Evolutionary conservation across 2,797 vertebrate species (phyloP).

Genomic region (Gallinago nigripennis): DNA sequence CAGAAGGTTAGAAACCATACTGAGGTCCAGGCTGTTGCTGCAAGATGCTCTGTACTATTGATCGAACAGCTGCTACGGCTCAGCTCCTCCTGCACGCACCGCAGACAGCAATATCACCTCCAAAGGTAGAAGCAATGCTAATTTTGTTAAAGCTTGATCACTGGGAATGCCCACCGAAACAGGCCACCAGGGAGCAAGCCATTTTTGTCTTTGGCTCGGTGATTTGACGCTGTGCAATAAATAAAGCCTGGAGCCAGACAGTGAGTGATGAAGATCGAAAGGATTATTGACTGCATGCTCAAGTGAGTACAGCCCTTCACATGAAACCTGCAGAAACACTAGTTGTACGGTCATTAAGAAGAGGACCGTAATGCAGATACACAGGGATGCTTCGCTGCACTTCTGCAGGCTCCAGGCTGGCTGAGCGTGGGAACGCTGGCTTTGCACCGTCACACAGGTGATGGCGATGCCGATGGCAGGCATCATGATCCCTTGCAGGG

Average conservation of each 20-base stretch:
- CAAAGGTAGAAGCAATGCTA: neutral
- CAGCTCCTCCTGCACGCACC: neutral
- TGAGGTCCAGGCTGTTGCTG: neutral
- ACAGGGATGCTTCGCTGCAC: neutral
- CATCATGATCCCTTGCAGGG: neutral
- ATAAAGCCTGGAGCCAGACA: constrained; percentile 47
- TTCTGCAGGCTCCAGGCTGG: neutral
- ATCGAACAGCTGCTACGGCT: neutral
- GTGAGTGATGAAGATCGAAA: constrained; percentile 51
- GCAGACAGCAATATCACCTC: neutral
- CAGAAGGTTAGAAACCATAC: neutral
- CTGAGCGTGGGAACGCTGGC: rapidly evolving
- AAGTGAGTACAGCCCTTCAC: neutral
- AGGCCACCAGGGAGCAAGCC: neutral
- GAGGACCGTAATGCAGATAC: neutral
- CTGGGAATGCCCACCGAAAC: constrained; percentile 2
- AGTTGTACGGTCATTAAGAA: neutral
- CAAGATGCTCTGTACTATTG: neutral
- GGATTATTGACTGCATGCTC: constrained; percentile 32
- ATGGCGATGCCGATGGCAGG: neutral
- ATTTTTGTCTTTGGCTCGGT: neutral
- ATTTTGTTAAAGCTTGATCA: neutral
- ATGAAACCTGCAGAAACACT: neutral
- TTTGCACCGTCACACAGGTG: neutral
- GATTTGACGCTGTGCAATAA: constrained; percentile 29